Percentiles rank a stretch among this genome's conserved stretches.
phyloP scores from a whole-genome alignment of 2,797 vertebrate species.

The Odontamblyopus rebecca region DNA sequence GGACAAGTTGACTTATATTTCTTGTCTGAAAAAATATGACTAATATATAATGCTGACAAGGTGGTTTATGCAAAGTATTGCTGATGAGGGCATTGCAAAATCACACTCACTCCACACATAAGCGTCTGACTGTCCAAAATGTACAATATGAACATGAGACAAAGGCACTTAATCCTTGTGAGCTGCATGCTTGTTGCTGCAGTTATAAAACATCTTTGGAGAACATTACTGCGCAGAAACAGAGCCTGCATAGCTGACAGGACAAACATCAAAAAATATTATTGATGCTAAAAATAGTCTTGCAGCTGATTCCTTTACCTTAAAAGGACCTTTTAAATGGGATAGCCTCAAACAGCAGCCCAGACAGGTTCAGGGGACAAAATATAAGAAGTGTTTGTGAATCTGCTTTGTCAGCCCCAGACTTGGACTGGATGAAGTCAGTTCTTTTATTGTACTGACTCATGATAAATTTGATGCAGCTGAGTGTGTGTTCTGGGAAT shows the following conservation, averaged over 20 bases:
- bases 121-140: too few relatives aligned
- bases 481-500: background rate
- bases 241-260: constrained; percentile 14
- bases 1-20: background rate
- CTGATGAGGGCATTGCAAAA: background rate
- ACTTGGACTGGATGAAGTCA: background rate
- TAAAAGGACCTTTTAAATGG: constrained; percentile 43
- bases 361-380: background rate
- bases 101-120: background rate
- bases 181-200: background rate
- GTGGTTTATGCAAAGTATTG: background rate
- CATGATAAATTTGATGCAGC: background rate
- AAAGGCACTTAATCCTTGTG: background rate
- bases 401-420: constrained; percentile 17
- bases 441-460: background rate
- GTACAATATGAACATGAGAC: too few relatives aligned
- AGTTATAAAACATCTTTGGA: background rate
- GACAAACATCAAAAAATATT: constrained; percentile 36
- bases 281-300: constrained; percentile 55
- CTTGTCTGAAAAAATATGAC: too few relatives aligned
- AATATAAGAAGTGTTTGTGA: constrained; percentile 30
- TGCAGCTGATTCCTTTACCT: constrained; percentile 51
- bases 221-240: background rate
- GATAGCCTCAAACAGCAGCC: constrained; percentile 40
- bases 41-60: too few relatives aligned